Evolutionary conservation across 2,888 invertebrate species (phyloP).

Genomic region (Plutella xylostella): DNA sequence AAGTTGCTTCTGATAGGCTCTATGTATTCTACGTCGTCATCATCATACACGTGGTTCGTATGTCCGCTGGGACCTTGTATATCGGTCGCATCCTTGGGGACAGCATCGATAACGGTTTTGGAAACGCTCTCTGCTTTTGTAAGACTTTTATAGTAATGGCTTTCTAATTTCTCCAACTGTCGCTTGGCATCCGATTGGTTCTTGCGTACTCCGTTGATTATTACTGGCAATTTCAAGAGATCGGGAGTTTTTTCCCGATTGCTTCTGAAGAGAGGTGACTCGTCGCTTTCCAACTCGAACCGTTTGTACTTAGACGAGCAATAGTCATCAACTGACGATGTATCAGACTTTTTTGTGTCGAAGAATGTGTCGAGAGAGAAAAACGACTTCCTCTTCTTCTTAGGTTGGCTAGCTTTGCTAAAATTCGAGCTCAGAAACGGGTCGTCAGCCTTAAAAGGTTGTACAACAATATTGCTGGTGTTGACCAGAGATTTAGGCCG

Average conservation of each 20-base stretch:
- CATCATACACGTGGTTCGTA: slow-evolving; percentile 42
- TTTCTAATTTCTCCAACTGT: slow-evolving; percentile 61
- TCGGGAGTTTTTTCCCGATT: slow-evolving; percentile 53
- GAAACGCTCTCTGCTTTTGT: slow-evolving; percentile 29
- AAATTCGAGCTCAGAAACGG: slow-evolving; percentile 45
- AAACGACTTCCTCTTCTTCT: slow-evolving; percentile 63
- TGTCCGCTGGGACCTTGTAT: slow-evolving; percentile 53
- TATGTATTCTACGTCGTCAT: slow-evolving; percentile 62
- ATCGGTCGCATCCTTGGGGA: slow-evolving; percentile 57
- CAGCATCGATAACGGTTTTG: slow-evolving; percentile 51
- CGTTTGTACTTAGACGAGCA: slow-evolving; percentile 65
- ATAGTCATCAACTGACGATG: slow-evolving; percentile 61
- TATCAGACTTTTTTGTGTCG: slow-evolving; percentile 59
- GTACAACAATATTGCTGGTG: slow-evolving; percentile 51
- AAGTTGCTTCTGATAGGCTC: slow-evolving; percentile 63
- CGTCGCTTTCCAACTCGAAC: slow-evolving; percentile 62
- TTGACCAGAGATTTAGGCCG: slow-evolving; percentile 60
- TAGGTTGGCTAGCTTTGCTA: slow-evolving; percentile 47
- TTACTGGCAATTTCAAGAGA: slow-evolving; percentile 53
- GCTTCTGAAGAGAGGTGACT: slow-evolving; percentile 51
- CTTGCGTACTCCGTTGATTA: slow-evolving; percentile 58
- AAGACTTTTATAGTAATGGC: slow-evolving; percentile 56
- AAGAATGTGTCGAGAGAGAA: slow-evolving; percentile 66
- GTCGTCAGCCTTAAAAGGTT: slow-evolving; percentile 39
- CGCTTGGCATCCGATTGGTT: slow-evolving; percentile 56